Percentiles rank a stretch among this genome's conserved stretches.
Evolutionary conservation across 2,113 vertebrate species (phyloP).

Genomic region (Odontophorus gujanensis): DNA sequence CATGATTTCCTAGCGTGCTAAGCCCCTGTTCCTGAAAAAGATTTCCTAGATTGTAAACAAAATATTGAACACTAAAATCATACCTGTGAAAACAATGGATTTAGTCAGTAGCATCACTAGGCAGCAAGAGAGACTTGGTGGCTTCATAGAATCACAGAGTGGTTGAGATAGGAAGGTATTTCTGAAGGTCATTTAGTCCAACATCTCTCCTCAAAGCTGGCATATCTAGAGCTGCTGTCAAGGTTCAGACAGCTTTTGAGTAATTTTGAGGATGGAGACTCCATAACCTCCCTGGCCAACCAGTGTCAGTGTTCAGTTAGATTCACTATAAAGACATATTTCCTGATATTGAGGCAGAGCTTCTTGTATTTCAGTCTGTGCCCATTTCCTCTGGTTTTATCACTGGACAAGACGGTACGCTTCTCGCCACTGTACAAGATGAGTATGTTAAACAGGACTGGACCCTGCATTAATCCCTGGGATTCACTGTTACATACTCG

Average conservation of each 20-base stretch:
- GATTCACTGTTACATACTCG: not conserved
- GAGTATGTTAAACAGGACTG: accelerated
- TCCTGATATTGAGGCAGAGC: not conserved
- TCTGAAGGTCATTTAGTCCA: not conserved
- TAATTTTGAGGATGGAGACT: not conserved
- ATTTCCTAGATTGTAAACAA: not conserved
- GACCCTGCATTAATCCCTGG: not conserved
- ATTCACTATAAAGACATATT: not conserved
- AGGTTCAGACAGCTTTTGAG: accelerated
- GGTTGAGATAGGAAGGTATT: not conserved
- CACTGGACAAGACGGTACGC: not conserved
- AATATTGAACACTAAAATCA: not conserved
- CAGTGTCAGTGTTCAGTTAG: not conserved
- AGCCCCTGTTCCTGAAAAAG: not conserved
- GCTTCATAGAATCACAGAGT: not conserved
- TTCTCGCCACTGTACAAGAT: not conserved
- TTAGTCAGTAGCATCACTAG: not conserved
- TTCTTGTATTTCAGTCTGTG: not conserved
- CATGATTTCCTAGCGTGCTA: not conserved
- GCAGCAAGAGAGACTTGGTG: not conserved
- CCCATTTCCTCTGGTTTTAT: not conserved
- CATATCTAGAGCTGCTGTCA: accelerated
- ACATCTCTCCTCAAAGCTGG: accelerated
- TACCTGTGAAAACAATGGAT: not conserved
- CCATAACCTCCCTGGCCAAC: not conserved